Evolutionary conservation across 1,140 invertebrate species (phyloP), one percentile per base, ranked within the genome.

Genomic region (Tyrophagus putrescentiae): DNA sequence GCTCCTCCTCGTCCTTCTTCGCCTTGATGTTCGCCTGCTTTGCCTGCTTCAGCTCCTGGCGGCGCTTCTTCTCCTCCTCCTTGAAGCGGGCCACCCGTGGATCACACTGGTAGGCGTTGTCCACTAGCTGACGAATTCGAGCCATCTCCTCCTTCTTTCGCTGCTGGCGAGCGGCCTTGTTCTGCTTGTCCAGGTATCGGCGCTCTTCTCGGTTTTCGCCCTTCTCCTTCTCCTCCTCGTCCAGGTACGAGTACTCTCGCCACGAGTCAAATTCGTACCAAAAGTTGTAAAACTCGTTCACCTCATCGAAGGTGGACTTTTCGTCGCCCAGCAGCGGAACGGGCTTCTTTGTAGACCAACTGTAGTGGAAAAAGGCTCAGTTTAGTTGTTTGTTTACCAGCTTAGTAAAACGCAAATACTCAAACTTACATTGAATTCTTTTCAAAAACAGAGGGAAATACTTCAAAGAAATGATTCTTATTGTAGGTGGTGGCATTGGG

Each of bases 161-260:
- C 68, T 94, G 89, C 13, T 84, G 81, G 42, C 94, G 73, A 16
- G 84, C 87, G 11, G 79, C 82, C 77, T 93, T 95, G 69, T 98
- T 98, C 70, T 94, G 87, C 74, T 95, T 97, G 68, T 98, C 94
- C 67, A 98, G 96, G 84, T 88, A 96, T 61, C 88, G 82, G 27
- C 94, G 77, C 75, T 96, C 93, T 66, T 96, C 92, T 1, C 93
- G 81, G 75, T 79, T 91, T 73, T 92, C 84, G 3, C 92, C 95
- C 70, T 89, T 92, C 70, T 96, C 91, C 72, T 97, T 98, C 66
- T 97, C 93, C 71, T 98, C 95, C 74, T 97, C 92, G 73, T 99
- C 95, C 60, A 96, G 73, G 72, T 98, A 98, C n/a, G 93, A 98
- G 76, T 86, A 99, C 68, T 98, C 95, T 64, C 95, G 77, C 95